phyloP scores from a whole-genome alignment of 1,140 invertebrate species.

The Drosophila parvula region DNA sequence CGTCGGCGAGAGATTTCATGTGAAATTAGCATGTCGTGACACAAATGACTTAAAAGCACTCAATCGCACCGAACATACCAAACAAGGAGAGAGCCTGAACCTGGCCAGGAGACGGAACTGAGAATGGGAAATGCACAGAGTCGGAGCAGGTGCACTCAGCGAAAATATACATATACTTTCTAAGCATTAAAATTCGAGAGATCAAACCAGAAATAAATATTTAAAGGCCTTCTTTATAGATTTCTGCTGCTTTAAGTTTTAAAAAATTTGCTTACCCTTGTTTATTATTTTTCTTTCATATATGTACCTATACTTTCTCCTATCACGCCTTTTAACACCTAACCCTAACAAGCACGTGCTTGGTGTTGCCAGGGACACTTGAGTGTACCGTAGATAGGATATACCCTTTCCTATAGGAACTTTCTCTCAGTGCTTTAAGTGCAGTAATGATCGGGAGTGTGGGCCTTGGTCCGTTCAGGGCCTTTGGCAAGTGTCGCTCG shows the following conservation, averaged over 20 bases:
- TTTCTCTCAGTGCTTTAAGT: constrained; percentile 18
- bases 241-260: not conserved
- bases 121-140: not conserved
- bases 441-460: constrained; percentile 20
- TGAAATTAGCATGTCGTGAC: constrained; percentile 83
- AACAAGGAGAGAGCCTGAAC: constrained; percentile 24
- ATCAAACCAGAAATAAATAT: not conserved
- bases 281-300: not conserved
- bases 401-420: too few species aligned
- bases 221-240: too few species aligned
- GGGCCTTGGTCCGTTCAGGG: constrained; percentile 29
- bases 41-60: constrained; percentile 83
- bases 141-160: constrained; percentile 11
- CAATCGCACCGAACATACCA: constrained; percentile 70
- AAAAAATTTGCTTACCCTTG: too few species aligned
- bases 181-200: not conserved
- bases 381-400: too few species aligned
- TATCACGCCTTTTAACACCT: not conserved
- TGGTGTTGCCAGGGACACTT: too few species aligned
- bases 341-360: too few species aligned
- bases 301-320: not conserved
- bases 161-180: not conserved
- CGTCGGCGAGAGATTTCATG: constrained; percentile 80
- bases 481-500: constrained; percentile 73
- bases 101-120: constrained; percentile 24